Evolutionary conservation across 2,888 invertebrate species (phyloP).

Genomic region (Cephus pygmeus): DNA sequence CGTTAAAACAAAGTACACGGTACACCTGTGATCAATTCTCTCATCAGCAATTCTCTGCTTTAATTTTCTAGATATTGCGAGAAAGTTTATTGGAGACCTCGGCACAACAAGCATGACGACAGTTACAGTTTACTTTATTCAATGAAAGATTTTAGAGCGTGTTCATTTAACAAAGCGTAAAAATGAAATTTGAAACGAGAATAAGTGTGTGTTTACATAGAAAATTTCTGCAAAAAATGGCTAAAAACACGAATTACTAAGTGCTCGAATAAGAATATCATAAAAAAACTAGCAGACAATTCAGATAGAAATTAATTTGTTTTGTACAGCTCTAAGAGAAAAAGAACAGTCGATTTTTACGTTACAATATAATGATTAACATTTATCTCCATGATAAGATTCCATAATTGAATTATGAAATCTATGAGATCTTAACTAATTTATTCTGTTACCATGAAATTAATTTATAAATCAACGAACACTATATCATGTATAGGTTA

Average conservation of each 20-base stretch:
- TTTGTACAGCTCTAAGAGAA: neutral
- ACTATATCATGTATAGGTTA: neutral
- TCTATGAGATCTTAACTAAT: neutral
- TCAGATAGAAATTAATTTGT: neutral
- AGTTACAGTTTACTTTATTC: neutral
- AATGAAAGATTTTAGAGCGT: neutral
- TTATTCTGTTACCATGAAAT: neutral
- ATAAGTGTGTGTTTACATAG: neutral
- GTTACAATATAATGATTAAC: neutral
- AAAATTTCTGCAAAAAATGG: no score
- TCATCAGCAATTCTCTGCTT: neutral
- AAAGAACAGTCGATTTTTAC: neutral
- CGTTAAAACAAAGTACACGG: no score
- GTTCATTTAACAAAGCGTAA: neutral
- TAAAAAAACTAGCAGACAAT: neutral
- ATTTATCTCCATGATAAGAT: neutral
- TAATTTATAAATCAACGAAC: neutral
- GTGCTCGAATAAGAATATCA: neutral
- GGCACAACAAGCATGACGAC: neutral
- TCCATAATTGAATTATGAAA: neutral
- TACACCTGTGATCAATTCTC: no score
- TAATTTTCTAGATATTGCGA: neutral
- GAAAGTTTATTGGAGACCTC: neutral
- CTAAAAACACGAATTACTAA: no score
- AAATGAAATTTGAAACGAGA: no score